These are phyloP conservation scores for Yponomeuta sedellus DNA, from an alignment of 2,888 invertebrate species.

Conservation along the genomic window DNA sequence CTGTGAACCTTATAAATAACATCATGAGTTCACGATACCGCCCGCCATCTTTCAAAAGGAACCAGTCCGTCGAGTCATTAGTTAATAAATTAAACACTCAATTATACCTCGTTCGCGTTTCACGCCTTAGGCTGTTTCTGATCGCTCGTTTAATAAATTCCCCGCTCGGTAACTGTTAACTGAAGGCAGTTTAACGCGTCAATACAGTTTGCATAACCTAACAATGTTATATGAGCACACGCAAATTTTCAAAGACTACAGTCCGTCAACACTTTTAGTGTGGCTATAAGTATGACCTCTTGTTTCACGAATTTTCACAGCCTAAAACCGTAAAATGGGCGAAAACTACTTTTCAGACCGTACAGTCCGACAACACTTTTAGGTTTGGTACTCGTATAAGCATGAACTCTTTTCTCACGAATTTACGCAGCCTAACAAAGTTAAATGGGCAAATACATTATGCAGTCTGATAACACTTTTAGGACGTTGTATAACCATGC, in stretches of 20 bases:
- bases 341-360: too few relatives aligned
- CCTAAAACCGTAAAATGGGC: too few relatives aligned
- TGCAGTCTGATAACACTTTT: too few relatives aligned
- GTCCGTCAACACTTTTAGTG: too few relatives aligned
- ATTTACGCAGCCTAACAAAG: background rate
- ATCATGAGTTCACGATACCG: too few relatives aligned
- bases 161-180: slow-evolving; percentile 3
- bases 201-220: slow-evolving; percentile 9
- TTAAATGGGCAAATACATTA: background rate
- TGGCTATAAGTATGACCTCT: too few relatives aligned
- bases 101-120: slow-evolving; percentile 41
- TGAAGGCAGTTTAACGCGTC: slow-evolving; percentile 5
- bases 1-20: too few relatives aligned
- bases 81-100: slow-evolving; percentile 53
- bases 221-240: background rate
- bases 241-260: background rate
- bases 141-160: slow-evolving; percentile 22
- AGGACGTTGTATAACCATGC: too few relatives aligned
- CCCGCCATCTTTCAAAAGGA: slow-evolving; percentile 15
- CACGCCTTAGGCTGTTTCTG: slow-evolving; percentile 31
- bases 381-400: too few relatives aligned
- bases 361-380: too few relatives aligned
- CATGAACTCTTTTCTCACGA: too few relatives aligned
- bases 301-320: too few relatives aligned
- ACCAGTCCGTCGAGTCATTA: slow-evolving; percentile 36